Conservation (phyloP, 2,888 invertebrate species). For the Rhyacophila evoluta region DNA sequence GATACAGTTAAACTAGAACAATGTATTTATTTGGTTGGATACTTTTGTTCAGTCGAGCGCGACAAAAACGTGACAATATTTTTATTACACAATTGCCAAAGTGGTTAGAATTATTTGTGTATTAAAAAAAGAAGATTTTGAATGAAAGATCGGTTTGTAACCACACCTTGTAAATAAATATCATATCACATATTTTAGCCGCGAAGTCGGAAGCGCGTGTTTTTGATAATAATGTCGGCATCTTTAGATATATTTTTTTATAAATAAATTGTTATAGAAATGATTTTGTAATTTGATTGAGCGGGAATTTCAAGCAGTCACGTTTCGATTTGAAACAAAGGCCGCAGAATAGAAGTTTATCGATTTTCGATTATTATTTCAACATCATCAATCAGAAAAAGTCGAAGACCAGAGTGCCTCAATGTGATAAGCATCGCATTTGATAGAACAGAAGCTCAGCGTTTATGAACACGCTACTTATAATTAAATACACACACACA, state of each 20-base stretch:
- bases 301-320: slow-evolving; percentile 18
- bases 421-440: too few relatives aligned
- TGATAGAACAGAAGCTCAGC: too few relatives aligned
- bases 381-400: not conserved
- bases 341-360: slow-evolving; percentile 2
- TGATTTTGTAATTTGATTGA: not conserved
- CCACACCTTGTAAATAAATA: slow-evolving; percentile 20
- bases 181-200: slow-evolving; percentile 16
- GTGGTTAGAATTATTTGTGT: not conserved
- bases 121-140: not conserved
- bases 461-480: too few relatives aligned
- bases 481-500: too few relatives aligned
- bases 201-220: slow-evolving; percentile 11
- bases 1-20: not conserved
- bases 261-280: not conserved
- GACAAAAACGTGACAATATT: not conserved
- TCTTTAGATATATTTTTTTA: not conserved
- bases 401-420: too few relatives aligned
- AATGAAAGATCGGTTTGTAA: slow-evolving; percentile 18
- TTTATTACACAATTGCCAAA: slow-evolving; percentile 22
- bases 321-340: not conserved
- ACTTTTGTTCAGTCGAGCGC: not conserved
- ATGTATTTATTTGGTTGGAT: slow-evolving; percentile 4
- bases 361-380: slow-evolving; percentile 18
- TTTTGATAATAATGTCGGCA: slow-evolving; percentile 7